A percentile compares a stretch with the other conserved stretches of the same genome.
Evolutionary conservation across 1,140 invertebrate species (phyloP).

Genomic region (Pachyrhynchus sulphureomaculatus): DNA sequence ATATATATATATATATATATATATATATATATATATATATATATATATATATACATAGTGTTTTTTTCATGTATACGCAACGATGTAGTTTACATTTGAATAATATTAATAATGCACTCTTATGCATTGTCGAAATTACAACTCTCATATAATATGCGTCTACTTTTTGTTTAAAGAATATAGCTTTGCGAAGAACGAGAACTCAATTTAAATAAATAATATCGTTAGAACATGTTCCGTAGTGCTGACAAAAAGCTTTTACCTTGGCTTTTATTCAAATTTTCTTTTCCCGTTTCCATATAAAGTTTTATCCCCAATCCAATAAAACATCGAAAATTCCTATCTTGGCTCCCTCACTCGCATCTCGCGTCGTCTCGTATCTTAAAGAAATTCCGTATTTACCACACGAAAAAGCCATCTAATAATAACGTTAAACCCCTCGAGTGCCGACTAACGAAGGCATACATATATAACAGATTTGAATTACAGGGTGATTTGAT

Average conservation of each 20-base stretch:
- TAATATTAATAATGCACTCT: no score
- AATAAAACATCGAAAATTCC: constrained; percentile 29
- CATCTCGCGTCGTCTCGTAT: constrained; percentile 2
- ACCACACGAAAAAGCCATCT: constrained; percentile 33
- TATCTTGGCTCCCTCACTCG: constrained; percentile 12
- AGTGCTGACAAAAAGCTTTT: constrained; percentile 4
- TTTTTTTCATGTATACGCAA: no score
- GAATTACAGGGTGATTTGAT: constrained; percentile 10
- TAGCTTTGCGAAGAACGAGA: no score
- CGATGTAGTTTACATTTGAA: no score
- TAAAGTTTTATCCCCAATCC: constrained; percentile 29
- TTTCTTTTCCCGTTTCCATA: constrained; percentile 20
- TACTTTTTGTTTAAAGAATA: no score
- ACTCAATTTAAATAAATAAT: no score
- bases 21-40: no score
- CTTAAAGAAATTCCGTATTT: constrained; percentile 32
- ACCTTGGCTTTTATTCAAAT: constrained; percentile 17
- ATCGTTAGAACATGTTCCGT: not conserved
- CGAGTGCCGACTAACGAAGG: constrained; percentile 26
- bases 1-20: no score
- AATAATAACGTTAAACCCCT: constrained; percentile 32
- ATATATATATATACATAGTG: no score
- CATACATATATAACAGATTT: constrained; percentile 22
- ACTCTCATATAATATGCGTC: no score
- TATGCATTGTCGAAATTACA: no score